phyloP scores from a whole-genome alignment of 2,888 invertebrate genomes.

The Lithophane leautieri region DNA sequence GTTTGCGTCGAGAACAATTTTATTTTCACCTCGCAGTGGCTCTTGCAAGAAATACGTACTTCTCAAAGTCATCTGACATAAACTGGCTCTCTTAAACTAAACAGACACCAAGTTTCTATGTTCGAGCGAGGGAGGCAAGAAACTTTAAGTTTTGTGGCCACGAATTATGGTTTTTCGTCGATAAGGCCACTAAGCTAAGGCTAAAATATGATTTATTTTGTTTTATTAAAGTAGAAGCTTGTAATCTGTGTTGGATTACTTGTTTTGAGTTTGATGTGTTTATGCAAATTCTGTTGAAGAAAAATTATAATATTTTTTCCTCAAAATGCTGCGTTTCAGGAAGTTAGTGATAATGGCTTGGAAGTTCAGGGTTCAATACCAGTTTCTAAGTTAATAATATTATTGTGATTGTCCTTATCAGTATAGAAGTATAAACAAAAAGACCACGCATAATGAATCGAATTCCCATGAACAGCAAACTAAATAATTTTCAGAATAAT shows the following conservation, averaged over 20 bases:
- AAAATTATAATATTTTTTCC: background rate
- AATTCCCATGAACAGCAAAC: background rate
- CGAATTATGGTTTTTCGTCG: constrained; percentile 69
- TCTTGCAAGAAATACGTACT: constrained; percentile 76
- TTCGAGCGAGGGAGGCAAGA: constrained; percentile 69
- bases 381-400: background rate
- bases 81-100: constrained; percentile 83
- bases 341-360: background rate
- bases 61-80: constrained; percentile 82
- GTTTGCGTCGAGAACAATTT: constrained; percentile 61
- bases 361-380: background rate
- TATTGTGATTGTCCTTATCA: background rate
- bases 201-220: constrained; percentile 65
- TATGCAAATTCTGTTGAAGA: constrained; percentile 27
- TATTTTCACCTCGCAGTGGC: constrained; percentile 70
- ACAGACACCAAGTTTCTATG: constrained; percentile 81
- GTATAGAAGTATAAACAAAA: background rate
- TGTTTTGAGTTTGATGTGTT: constrained; percentile 38
- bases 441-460: background rate
- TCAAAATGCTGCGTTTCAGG: background rate
- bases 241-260: constrained; percentile 63
- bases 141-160: constrained; percentile 73
- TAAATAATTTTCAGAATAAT: constrained; percentile 5
- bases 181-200: constrained; percentile 62
- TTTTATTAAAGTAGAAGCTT: constrained; percentile 55